Conservation (phyloP, 2,888 invertebrate species). For the Mesochorus sp. region DNA sequence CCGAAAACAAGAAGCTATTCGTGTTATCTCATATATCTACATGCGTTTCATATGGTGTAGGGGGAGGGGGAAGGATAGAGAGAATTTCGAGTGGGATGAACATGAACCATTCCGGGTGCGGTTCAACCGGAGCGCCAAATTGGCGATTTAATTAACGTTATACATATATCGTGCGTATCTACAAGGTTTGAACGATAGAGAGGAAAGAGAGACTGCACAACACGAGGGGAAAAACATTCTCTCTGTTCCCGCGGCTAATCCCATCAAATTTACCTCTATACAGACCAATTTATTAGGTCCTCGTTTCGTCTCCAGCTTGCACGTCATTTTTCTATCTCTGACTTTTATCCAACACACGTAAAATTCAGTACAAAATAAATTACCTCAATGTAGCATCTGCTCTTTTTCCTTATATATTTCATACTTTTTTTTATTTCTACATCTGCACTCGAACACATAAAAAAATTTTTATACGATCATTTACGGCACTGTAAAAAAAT, state of each 20-base stretch:
- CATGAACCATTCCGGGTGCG: slow-evolving; percentile 56
- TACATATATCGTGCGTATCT: slow-evolving; percentile 35
- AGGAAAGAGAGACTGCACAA: slow-evolving; percentile 34
- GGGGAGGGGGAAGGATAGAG: not conserved
- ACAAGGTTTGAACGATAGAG: slow-evolving; percentile 46
- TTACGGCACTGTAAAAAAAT: too few species aligned
- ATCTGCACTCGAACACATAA: too few species aligned
- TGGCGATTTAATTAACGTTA: slow-evolving; percentile 65
- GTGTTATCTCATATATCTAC: too few species aligned
- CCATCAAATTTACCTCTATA: slow-evolving; percentile 48
- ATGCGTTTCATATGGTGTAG: not conserved
- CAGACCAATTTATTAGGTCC: slow-evolving; percentile 58
- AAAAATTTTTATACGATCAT: too few species aligned
- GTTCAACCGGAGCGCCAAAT: slow-evolving; percentile 62
- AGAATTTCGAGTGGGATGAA: slow-evolving; percentile 45
- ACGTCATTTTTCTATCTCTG: too few species aligned
- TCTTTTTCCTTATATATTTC: too few species aligned
- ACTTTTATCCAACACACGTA: too few species aligned
- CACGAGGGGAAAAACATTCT: slow-evolving; percentile 14
- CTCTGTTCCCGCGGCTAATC: not conserved
- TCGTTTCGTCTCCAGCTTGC: slow-evolving; percentile 58
- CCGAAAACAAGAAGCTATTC: too few species aligned
- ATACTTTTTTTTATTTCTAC: too few species aligned
- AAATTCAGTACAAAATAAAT: too few species aligned
- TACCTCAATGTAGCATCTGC: too few species aligned